Evolutionary conservation across 1,140 invertebrate species (phyloP).

Genomic region (Orchesella cincta): DNA sequence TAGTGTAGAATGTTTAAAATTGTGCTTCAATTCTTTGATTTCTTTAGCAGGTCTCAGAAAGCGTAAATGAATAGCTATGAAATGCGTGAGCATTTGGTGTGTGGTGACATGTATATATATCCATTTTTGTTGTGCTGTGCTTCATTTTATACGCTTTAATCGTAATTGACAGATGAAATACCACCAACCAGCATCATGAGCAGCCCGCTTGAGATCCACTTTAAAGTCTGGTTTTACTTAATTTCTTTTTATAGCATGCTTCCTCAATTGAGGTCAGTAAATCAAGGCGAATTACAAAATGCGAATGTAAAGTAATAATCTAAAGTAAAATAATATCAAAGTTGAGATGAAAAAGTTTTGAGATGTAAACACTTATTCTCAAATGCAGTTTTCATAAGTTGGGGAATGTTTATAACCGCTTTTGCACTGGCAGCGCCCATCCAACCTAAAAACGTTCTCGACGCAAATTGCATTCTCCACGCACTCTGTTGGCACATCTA

Average conservation of each 20-base stretch:
- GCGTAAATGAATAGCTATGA: too few relatives aligned
- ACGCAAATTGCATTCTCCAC: constrained; percentile 31
- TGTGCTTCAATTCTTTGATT: too few relatives aligned
- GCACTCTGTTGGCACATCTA: constrained; percentile 32
- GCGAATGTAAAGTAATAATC: background rate
- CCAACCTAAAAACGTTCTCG: constrained; percentile 16
- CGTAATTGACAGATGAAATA: too few relatives aligned
- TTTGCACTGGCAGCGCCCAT: constrained; percentile 2
- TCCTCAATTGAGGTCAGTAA: background rate
- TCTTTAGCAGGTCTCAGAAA: too few relatives aligned
- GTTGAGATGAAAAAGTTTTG: background rate
- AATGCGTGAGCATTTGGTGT: too few relatives aligned
- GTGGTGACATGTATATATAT: too few relatives aligned
- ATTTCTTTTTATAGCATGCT: background rate
- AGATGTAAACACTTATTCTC: too few relatives aligned
- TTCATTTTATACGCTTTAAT: too few relatives aligned
- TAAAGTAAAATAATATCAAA: background rate
- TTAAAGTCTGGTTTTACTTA: too few relatives aligned
- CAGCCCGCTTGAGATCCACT: constrained; percentile 2
- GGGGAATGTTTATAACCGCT: background rate
- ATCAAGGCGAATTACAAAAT: background rate
- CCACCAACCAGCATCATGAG: too few relatives aligned
- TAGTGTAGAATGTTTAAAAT: too few relatives aligned
- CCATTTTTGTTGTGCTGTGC: too few relatives aligned
- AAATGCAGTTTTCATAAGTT: background rate